These are phyloP conservation scores for Cosmopolites sordidus DNA, from an alignment of 2,888 invertebrate genomes.

Conservation along the genomic window DNA sequence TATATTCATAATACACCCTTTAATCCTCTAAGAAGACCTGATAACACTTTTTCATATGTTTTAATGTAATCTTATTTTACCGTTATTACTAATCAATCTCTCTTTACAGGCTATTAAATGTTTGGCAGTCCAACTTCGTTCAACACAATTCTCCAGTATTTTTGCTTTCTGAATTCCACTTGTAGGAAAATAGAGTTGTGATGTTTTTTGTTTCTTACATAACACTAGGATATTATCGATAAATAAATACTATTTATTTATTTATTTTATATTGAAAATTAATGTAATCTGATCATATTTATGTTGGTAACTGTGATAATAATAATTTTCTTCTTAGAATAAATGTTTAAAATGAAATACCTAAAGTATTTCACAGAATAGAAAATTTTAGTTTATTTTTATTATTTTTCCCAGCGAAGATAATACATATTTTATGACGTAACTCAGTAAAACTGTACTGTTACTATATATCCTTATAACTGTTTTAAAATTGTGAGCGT, in stretches of 20 bases:
- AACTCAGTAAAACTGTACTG: too few relatives aligned
- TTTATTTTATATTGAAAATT: background rate
- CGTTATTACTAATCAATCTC: background rate
- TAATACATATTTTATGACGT: too few relatives aligned
- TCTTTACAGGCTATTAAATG: slow-evolving; percentile 1
- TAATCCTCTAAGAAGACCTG: slow-evolving; percentile 30
- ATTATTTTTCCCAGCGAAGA: background rate
- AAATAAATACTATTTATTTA: slow-evolving; percentile 1
- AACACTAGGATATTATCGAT: background rate
- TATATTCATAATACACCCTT: slow-evolving; percentile 12
- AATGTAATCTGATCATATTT: slow-evolving; percentile 3
- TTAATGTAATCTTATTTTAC: too few relatives aligned
- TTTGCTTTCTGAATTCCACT: background rate
- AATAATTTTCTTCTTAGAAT: slow-evolving; percentile 1
- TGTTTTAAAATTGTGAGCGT: too few relatives aligned
- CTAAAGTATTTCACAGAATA: background rate
- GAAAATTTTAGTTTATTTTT: background rate
- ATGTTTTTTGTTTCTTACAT: background rate
- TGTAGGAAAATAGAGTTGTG: slow-evolving; percentile 1
- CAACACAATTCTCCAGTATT: slow-evolving; percentile 1
- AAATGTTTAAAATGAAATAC: slow-evolving; percentile 67
- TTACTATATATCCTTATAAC: too few relatives aligned
- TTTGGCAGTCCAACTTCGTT: background rate
- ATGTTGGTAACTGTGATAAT: slow-evolving; percentile 3
- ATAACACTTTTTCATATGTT: background rate